Evolutionary conservation across 2,888 invertebrate species (phyloP).

Genomic region (Drosophila testacea): DNA sequence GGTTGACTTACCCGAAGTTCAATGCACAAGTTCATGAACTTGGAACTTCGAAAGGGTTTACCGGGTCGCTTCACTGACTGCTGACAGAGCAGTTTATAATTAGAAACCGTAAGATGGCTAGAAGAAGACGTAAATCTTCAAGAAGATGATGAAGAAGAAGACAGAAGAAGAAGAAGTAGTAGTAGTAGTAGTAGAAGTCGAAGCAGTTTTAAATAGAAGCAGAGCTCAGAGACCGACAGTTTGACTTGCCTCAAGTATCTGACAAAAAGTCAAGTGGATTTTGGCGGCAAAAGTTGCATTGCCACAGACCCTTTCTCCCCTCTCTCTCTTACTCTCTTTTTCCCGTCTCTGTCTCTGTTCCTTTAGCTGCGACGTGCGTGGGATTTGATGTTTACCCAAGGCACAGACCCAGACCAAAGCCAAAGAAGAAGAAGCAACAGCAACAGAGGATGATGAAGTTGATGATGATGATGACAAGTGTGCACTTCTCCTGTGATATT

Average conservation of each 20-base stretch:
- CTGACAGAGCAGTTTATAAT: constrained; percentile 78
- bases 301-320: constrained; percentile 31
- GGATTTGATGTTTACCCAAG: constrained; percentile 70
- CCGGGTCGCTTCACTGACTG: constrained; percentile 48
- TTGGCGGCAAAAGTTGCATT: constrained; percentile 69
- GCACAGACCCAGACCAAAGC: constrained; percentile 43
- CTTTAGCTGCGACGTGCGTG: constrained; percentile 58
- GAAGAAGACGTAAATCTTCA: not conserved
- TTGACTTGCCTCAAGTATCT: constrained; percentile 66
- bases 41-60: constrained; percentile 69
- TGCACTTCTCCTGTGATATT: constrained; percentile 65
- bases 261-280: constrained; percentile 76
- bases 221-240: constrained; percentile 54
- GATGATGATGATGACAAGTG: constrained; percentile 73
- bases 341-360: not conserved
- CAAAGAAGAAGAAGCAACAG: not conserved
- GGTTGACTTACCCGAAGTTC: constrained; percentile 67
- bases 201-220: constrained; percentile 26
- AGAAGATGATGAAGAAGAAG: constrained; percentile 1
- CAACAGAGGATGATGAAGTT: constrained; percentile 27
- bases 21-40: constrained; percentile 82
- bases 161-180: no score
- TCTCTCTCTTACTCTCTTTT: not conserved
- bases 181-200: not conserved
- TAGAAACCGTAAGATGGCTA: constrained; percentile 62